Conservation (phyloP, 1,140 invertebrate species). For the Dinoponera quadriceps region DNA sequence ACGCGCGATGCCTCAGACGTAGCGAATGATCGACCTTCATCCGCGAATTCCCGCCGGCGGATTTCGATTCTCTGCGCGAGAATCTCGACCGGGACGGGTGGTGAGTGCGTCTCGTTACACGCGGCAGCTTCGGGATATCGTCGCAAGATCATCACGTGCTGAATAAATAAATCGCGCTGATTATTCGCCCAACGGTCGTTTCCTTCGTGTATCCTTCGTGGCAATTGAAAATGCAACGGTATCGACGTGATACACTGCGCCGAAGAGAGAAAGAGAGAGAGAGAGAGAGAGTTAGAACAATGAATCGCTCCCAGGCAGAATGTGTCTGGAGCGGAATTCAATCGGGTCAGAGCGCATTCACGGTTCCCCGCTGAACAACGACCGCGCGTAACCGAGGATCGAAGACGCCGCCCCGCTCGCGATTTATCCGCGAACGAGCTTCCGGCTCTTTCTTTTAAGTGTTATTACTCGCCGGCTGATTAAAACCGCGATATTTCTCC, state of each 20-base stretch:
- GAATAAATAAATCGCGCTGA: too few species aligned
- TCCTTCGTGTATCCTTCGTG: too few species aligned
- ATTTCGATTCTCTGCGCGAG: neutral
- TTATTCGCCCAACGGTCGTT: too few species aligned
- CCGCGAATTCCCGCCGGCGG: neutral
- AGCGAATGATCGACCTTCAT: neutral
- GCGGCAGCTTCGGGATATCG: too few species aligned
- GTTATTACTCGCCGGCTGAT: constrained; percentile 38
- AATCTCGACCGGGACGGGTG: too few species aligned
- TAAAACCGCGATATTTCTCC: constrained; percentile 50
- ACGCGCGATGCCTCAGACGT: neutral
- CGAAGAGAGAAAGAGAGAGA: too few species aligned
- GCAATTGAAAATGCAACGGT: too few species aligned
- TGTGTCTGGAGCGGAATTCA: constrained; percentile 10
- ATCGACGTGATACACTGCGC: too few species aligned
- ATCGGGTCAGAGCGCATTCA: neutral
- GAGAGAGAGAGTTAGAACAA: neutral
- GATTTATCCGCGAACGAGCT: constrained; percentile 12
- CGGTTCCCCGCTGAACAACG: neutral
- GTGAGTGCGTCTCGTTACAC: too few species aligned
- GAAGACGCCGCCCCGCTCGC: neutral
- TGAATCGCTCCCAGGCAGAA: neutral
- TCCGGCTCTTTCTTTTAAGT: constrained; percentile 29
- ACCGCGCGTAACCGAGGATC: neutral
- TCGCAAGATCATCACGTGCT: too few species aligned